Conservation (phyloP, 2,888 invertebrate species). For the Heteropelma amictum region DNA sequence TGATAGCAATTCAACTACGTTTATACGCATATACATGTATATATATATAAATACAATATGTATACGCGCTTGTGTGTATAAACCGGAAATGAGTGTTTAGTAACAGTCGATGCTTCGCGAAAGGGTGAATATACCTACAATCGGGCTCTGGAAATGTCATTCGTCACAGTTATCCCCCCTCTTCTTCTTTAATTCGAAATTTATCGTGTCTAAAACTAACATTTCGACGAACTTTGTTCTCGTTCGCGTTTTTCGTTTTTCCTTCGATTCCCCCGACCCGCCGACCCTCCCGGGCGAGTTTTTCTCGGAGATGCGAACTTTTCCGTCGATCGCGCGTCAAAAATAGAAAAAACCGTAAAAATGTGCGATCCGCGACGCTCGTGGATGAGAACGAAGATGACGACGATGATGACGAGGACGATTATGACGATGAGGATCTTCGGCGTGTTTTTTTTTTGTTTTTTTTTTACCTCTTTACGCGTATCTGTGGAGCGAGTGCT, state of each 20-base stretch:
- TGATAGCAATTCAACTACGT: conserved; percentile 26
- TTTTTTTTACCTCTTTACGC: conserved; percentile 69
- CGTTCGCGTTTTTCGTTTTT: background rate
- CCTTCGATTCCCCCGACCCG: conserved; percentile 1
- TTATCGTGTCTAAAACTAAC: conserved; percentile 25
- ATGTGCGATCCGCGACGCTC: conserved; percentile 25
- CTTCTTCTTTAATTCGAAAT: conserved; percentile 15
- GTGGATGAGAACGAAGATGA: too few species aligned
- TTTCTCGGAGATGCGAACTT: conserved; percentile 16
- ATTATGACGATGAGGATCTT: background rate
- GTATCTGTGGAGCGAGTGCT: conserved; percentile 76
- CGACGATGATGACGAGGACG: conserved; percentile 7
- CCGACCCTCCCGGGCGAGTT: conserved; percentile 1
- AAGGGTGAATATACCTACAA: conserved; percentile 32
- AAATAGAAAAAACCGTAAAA: conserved; percentile 31
- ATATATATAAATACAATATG: conserved; percentile 11
- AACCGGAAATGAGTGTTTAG: conserved; percentile 42
- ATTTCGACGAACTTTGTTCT: conserved; percentile 45
- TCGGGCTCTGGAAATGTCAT: conserved; percentile 23
- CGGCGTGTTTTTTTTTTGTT: conserved; percentile 1
- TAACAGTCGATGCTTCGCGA: conserved; percentile 50
- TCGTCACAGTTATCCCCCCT: too few species aligned
- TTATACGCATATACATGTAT: background rate
- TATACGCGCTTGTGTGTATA: background rate
- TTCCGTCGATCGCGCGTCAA: conserved; percentile 11